Evolutionary conservation across 2,797 vertebrate genomes (phyloP).

Genomic region (Muraenolepis orangiensis): DNA sequence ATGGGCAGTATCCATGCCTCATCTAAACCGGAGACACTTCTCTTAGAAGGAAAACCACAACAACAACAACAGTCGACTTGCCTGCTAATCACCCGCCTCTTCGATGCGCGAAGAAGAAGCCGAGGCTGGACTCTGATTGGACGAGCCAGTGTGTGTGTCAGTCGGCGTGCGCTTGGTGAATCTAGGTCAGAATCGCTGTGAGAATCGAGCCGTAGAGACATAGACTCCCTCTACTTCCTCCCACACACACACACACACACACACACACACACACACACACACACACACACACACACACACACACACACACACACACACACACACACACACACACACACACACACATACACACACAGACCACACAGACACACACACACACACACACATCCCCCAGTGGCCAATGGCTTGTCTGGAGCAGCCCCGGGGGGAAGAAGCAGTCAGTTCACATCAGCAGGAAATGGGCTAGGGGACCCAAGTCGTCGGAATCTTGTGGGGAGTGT

Average conservation of each 20-base stretch:
- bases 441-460: conserved; percentile 61
- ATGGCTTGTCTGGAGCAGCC: conserved; percentile 49
- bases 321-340: conserved; percentile 10
- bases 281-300: conserved; percentile 12
- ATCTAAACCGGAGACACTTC: conserved; percentile 16
- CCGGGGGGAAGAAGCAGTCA: conserved; percentile 56
- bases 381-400: conserved; percentile 56
- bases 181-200: conserved; percentile 65
- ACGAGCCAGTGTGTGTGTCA: conserved; percentile 34
- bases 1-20: background rate
- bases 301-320: conserved; percentile 17
- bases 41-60: conserved; percentile 14
- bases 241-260: too few species aligned
- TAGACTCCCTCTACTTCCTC: conserved; percentile 15
- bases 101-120: conserved; percentile 20
- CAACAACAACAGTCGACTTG: background rate
- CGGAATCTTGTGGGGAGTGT: conserved; percentile 31
- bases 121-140: conserved; percentile 38
- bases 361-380: too few species aligned
- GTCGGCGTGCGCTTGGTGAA: conserved; percentile 39
- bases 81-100: conserved; percentile 5
- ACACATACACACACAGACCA: too few species aligned
- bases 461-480: conserved; percentile 42
- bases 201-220: background rate
- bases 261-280: conserved; percentile 11